Conservation (phyloP, 2,113 vertebrate genomes). For the Cavia aperea region DNA sequence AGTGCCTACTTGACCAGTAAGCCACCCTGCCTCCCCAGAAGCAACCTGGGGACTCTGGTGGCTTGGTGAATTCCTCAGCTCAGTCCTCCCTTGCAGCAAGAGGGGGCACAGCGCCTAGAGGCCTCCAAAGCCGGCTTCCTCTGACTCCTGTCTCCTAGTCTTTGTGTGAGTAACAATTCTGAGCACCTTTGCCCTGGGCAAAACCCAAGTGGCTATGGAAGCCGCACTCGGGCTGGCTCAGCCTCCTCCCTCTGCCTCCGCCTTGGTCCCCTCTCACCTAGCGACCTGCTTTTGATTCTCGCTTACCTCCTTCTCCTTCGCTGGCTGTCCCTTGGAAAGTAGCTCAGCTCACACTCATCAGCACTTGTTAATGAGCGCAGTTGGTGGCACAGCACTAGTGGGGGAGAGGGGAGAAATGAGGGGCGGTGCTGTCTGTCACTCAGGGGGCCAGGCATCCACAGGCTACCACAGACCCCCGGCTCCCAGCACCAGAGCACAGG, state of each 20-base stretch:
- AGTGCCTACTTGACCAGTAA: neutral
- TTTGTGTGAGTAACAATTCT: neutral
- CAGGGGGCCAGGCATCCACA: neutral
- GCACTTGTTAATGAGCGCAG: constrained; percentile 63
- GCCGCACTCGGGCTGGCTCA: neutral
- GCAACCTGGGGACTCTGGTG: neutral
- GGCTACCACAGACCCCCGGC: neutral
- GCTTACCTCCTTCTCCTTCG: constrained; percentile 13
- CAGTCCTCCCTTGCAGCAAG: neutral
- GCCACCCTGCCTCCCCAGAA: neutral
- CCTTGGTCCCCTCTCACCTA: neutral
- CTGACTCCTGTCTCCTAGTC: neutral
- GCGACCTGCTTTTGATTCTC: constrained; percentile 58
- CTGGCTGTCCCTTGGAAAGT: neutral
- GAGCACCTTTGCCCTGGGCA: neutral
- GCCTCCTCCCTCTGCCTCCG: neutral
- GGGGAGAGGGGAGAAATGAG: neutral
- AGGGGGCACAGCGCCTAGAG: fast-evolving
- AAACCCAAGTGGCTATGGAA: neutral
- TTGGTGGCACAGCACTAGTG: neutral
- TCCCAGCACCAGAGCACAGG: neutral
- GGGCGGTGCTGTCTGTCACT: neutral
- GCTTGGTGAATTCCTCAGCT: neutral
- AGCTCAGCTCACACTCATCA: constrained; percentile 61
- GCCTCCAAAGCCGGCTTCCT: neutral